Percentiles rank a stretch among this genome's conserved stretches.
Evolutionary conservation across 2,888 invertebrate species (phyloP).

Genomic region (Buathra laborator): DNA sequence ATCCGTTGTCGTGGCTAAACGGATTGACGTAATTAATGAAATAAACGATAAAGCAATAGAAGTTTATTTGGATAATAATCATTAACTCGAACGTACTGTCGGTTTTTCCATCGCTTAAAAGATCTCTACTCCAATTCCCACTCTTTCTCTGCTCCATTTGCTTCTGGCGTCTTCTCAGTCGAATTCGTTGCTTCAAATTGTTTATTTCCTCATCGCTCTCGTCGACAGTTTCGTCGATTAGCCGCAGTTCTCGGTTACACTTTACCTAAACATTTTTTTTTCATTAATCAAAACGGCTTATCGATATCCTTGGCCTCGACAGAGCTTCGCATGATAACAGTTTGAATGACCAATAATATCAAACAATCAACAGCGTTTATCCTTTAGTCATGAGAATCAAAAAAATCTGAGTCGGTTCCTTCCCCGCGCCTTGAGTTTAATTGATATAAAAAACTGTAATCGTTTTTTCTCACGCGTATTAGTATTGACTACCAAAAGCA

Average conservation of each 20-base stretch:
- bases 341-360: not conserved
- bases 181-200: conserved; percentile 88
- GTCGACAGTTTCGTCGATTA: conserved; percentile 86
- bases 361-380: not conserved
- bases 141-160: conserved; percentile 84
- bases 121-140: conserved; percentile 77
- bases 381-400: not conserved
- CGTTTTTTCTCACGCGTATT: no score
- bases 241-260: conserved; percentile 86
- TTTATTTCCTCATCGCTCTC: conserved; percentile 90
- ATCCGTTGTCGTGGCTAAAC: conserved; percentile 86
- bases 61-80: not conserved
- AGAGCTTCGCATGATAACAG: not conserved
- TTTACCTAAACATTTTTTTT: conserved; percentile 85
- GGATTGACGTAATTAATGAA: not conserved
- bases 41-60: not conserved
- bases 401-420: no score
- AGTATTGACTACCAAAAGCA: no score
- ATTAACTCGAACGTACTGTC: conserved; percentile 83
- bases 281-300: no score
- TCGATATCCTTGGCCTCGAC: not conserved
- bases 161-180: conserved; percentile 87
- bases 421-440: no score
- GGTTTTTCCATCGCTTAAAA: conserved; percentile 85
- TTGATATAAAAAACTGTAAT: no score